Evolutionary conservation across 2,113 vertebrate genomes (phyloP), one percentile per base, ranked within the genome.

Genomic region (Malurus cyaneus): DNA sequence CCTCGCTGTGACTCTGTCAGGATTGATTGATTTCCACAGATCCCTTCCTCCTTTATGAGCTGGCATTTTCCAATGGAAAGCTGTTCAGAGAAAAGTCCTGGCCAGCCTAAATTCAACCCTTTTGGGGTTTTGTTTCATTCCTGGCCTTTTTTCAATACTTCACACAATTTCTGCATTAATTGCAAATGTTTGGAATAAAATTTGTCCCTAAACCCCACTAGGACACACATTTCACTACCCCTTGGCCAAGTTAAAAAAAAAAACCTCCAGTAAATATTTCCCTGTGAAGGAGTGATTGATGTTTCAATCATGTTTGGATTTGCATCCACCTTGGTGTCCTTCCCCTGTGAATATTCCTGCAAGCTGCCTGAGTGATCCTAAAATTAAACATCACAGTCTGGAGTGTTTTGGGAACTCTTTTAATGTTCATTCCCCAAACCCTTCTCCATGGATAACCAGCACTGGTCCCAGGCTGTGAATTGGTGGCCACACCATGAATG

Each of bases 321-420:
- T 81, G 41, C 89, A 81, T 89, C 87, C 78, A 85, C 86, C 87
- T 91, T 44, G 81, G 89, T 89, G 81, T 77, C 80, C 86, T 54
- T 62, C 62, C 86, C 67, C 67, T 47, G 50, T 56, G 81, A 21
- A 23, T 64, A 29, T 85, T 61, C 34, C 76, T 73, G 29, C 3
- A 53, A 94, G 77, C 80, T 86, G 80, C 17, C 56, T 84, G 86
- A 70, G 49, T 1, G 77, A 89, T 88, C 61, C 64, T 1, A 79
- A 78, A 78, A 86, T 79, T 26, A 52, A 85, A 20, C 80, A 44
- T 0, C 17, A 52, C 60, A 86, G 39, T 47, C 91, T 86, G 91
- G 65, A 57, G 18, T 8, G 34, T 17, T 65, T 65, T 44, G 56
- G 89, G 70, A 88, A 24, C 60, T 8, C 41, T 0, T 88, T 64